Conservation (phyloP, 2,113 vertebrate genomes). For the Tenebrosternarchus preto region DNA sequence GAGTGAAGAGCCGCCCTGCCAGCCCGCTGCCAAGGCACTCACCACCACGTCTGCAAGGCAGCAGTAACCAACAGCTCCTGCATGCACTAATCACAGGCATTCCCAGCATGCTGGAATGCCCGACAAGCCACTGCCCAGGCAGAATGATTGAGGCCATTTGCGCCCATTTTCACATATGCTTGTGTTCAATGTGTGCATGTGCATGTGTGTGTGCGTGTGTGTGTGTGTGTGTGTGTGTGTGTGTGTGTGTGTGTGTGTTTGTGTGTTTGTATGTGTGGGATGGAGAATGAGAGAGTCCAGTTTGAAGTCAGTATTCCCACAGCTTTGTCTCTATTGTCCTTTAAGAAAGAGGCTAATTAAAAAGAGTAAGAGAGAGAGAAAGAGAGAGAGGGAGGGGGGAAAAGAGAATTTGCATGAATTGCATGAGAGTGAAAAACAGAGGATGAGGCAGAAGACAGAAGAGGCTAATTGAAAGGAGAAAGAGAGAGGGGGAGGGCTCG, state of each 20-base stretch:
- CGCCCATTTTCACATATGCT: constrained; percentile 42
- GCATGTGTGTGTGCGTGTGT: neutral
- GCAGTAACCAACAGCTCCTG: neutral
- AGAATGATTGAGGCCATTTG: constrained; percentile 38
- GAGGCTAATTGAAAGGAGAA: constrained; percentile 72
- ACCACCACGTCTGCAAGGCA: neutral
- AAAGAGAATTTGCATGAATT: neutral
- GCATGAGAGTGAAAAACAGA: constrained; percentile 48
- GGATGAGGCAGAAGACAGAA: constrained; percentile 58
- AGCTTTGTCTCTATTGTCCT: constrained; percentile 59
- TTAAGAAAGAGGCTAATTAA: constrained; percentile 62
- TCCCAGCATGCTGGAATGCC: neutral
- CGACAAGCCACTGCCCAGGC: neutral
- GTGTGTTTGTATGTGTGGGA: constrained; percentile 10
- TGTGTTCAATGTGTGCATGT: no score
- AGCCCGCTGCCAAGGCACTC: no score
- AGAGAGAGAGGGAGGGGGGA: constrained; percentile 49
- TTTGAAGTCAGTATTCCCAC: constrained; percentile 56
- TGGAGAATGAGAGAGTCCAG: constrained; percentile 11
- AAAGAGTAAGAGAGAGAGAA: constrained; percentile 54
- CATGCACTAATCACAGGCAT: neutral
- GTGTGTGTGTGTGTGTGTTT: neutral
- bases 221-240: neutral
- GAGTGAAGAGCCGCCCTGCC: neutral
- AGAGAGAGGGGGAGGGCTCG: constrained; percentile 52